Evolutionary conservation across 1,140 invertebrate species (phyloP).

Genomic region (Lucilia sericata): DNA sequence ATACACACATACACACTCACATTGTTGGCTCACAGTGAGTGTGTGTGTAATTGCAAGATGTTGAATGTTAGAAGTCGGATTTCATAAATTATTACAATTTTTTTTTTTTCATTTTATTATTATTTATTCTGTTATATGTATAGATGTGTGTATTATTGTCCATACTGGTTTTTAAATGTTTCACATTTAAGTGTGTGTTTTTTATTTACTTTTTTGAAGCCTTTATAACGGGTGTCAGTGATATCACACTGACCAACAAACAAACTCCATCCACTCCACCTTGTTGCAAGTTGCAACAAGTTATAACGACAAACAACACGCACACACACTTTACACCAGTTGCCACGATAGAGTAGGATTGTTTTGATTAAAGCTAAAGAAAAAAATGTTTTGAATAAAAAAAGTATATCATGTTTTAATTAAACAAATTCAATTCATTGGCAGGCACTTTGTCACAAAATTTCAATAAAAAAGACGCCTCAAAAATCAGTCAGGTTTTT

Average conservation of each 20-base stretch:
- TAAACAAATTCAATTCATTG: neutral
- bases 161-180: neutral
- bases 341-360: neutral
- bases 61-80: constrained; percentile 16
- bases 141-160: neutral
- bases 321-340: neutral
- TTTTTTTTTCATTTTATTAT: neutral
- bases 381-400: neutral
- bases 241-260: constrained; percentile 42
- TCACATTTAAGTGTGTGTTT: neutral
- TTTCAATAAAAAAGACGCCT: neutral
- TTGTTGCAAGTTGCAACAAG: neutral
- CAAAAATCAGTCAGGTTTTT: constrained; percentile 1
- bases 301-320: constrained; percentile 8
- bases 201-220: constrained; percentile 16
- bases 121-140: neutral
- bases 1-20: neutral
- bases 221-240: constrained; percentile 37
- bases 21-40: neutral
- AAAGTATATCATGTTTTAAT: neutral
- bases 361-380: neutral
- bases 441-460: neutral
- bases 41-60: constrained; percentile 15
- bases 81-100: constrained; percentile 18
- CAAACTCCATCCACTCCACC: constrained; percentile 13